Evolutionary conservation across 2,888 invertebrate species (phyloP), one percentile per base, ranked within the genome.

Genomic region (Trachelus stipa): DNA sequence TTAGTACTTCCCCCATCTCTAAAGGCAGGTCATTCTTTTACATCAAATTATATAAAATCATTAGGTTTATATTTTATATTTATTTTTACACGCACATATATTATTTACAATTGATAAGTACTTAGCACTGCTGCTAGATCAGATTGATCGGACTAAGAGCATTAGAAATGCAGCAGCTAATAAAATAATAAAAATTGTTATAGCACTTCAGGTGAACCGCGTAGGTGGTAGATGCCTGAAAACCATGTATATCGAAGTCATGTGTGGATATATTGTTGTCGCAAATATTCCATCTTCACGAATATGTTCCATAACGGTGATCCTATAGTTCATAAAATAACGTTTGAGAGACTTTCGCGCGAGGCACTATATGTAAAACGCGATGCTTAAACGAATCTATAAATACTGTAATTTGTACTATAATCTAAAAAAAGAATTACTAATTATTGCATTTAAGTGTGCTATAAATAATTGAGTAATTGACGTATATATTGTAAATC

Each of bases 381-480:
- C 40, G 76, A 75, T 75, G 56, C 74, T 56, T 68, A 68, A 75
- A 68, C 12, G 37, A 71, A 77, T 76, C 77, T 56, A 56, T 23
- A 56, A 56, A 56, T 56, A 56, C 23, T 56, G 23, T 56, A 56
- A 23, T 56, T 56, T 77, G 71, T 77, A 79, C 74, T 34, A 75
- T 74, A 30, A 30, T 31, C n/a, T 77, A 68, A 74, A 78, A 40
- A 73, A 35, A 73, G 31, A 56, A 74, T 23, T 56, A 56, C 56
- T 56, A 56, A 56, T 23, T 56, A 2, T 23, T 23, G 23, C 23
- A 56, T 56, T 23, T 23, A 56, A 15, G 2, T 23, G 2, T 23
- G 56, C 56, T 56, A 56, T 56, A 56, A 56, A 56, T 56, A 56
- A 56, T 56, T 56, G 56, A 56, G 23, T 56, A 56, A 23, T 23